Percentiles rank a stretch among this genome's conserved stretches.
These are phyloP conservation scores for Heliconius hermathena DNA, from an alignment of 1,140 invertebrate species.

Conservation along the genomic window DNA sequence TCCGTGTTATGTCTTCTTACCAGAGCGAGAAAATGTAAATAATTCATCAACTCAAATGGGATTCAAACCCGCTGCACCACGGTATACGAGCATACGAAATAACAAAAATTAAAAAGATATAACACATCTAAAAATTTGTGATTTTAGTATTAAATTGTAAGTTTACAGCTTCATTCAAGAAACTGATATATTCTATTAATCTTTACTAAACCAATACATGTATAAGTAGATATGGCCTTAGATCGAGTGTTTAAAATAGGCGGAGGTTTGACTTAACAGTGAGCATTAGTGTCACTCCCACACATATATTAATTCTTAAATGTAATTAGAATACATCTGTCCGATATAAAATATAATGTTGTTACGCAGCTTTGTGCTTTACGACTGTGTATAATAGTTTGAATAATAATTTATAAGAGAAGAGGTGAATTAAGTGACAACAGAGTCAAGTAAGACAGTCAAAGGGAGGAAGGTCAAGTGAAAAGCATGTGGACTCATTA, in stretches of 20 bases:
- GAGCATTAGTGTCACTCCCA: constrained; percentile 16
- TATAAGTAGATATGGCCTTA: not conserved
- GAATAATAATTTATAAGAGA: not conserved
- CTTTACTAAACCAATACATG: not conserved
- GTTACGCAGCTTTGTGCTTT: not conserved
- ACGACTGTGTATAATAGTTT: not conserved
- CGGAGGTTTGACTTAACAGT: constrained; percentile 14
- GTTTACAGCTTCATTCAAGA: not conserved
- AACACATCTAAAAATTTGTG: too few species aligned
- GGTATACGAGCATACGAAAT: too few species aligned
- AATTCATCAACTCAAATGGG: too few species aligned
- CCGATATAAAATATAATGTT: not conserved
- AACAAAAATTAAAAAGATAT: too few species aligned
- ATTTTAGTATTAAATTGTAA: not conserved
- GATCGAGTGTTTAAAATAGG: constrained; percentile 10
- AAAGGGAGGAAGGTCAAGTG: too few species aligned
- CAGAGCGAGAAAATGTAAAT: too few species aligned
- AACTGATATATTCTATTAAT: not conserved
- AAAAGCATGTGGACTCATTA: too few species aligned
- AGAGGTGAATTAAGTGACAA: too few species aligned
- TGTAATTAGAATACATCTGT: constrained; percentile 20
- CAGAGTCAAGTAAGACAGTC: too few species aligned
- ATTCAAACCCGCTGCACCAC: too few species aligned
- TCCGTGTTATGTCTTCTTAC: too few species aligned
- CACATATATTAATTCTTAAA: constrained; percentile 24